Conservation (phyloP, 2,888 invertebrate genomes). For the Oscheius sp. region DNA sequence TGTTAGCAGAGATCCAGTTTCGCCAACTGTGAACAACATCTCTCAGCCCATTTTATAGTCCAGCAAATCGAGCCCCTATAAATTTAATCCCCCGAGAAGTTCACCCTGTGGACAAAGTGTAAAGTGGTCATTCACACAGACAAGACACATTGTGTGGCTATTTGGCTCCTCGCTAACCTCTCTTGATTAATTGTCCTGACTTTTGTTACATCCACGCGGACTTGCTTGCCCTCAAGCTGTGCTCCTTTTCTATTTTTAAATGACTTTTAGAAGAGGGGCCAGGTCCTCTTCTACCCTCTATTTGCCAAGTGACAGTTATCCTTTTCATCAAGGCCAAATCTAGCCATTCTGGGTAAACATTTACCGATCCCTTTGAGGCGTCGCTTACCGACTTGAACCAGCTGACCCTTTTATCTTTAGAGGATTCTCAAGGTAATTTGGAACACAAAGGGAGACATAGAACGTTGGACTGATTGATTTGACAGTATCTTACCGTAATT, state of each 20-base stretch:
- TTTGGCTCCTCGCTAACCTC: background rate
- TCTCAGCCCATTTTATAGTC: background rate
- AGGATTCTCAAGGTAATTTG: too few relatives aligned
- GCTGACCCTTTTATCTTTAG: too few relatives aligned
- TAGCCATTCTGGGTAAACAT: too few relatives aligned
- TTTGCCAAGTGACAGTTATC: constrained; percentile 1
- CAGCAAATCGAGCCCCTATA: background rate
- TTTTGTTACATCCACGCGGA: background rate
- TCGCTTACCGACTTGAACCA: too few relatives aligned
- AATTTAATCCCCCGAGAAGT: too few relatives aligned
- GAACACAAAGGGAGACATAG: too few relatives aligned
- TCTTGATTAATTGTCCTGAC: background rate
- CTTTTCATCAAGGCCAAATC: background rate
- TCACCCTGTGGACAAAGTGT: background rate
- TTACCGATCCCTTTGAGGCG: too few relatives aligned
- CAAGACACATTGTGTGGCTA: constrained; percentile 1
- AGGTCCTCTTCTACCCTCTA: too few relatives aligned
- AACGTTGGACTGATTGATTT: too few relatives aligned
- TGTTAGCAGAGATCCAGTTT: background rate
- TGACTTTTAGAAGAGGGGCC: background rate
- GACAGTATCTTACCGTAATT: too few relatives aligned
- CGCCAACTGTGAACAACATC: background rate
- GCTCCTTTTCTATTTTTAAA: background rate
- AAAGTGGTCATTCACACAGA: constrained; percentile 4
- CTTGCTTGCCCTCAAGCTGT: background rate